Percentiles rank a stretch among this genome's conserved stretches.
Conservation (phyloP, 2,888 invertebrate species). For the Selenia dentaria region DNA sequence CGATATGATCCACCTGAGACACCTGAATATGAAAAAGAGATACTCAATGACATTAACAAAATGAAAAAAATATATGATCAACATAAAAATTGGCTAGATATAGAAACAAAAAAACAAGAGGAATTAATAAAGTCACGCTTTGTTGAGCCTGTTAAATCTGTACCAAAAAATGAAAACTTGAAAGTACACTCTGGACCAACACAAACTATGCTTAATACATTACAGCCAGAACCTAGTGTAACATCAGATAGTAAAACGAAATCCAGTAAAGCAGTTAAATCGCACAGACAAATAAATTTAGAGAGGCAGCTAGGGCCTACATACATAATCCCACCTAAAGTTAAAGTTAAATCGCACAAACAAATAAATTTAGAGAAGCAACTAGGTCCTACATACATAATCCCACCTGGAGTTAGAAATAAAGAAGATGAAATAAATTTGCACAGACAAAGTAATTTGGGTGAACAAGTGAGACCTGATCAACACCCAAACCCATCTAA, state of each 20-base stretch:
- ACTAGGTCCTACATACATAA: not conserved
- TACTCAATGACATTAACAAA: constrained; percentile 60
- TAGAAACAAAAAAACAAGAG: constrained; percentile 61
- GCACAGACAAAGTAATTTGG: not conserved
- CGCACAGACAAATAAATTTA: constrained; percentile 8
- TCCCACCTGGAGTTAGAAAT: not conserved
- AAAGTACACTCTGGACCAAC: constrained; percentile 6
- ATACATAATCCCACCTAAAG: not conserved
- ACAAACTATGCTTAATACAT: not conserved
- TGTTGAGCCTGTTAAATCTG: not conserved
- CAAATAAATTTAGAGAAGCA: constrained; percentile 1
- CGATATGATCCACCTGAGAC: constrained; percentile 33
- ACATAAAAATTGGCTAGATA: constrained; percentile 73
- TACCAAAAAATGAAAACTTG: too few relatives aligned
- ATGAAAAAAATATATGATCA: constrained; percentile 65
- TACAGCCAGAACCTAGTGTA: not conserved
- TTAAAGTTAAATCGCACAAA: not conserved
- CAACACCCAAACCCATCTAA: constrained; percentile 24
- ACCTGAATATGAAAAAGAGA: constrained; percentile 61
- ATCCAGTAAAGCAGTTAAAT: not conserved
- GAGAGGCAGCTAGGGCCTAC: not conserved
- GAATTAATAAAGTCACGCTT: constrained; percentile 14
- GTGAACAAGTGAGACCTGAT: not conserved
- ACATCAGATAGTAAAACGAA: not conserved
- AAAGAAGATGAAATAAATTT: not conserved